phyloP scores from a whole-genome alignment of 2,797 vertebrate genomes.

The Rhinichthys osculus region DNA sequence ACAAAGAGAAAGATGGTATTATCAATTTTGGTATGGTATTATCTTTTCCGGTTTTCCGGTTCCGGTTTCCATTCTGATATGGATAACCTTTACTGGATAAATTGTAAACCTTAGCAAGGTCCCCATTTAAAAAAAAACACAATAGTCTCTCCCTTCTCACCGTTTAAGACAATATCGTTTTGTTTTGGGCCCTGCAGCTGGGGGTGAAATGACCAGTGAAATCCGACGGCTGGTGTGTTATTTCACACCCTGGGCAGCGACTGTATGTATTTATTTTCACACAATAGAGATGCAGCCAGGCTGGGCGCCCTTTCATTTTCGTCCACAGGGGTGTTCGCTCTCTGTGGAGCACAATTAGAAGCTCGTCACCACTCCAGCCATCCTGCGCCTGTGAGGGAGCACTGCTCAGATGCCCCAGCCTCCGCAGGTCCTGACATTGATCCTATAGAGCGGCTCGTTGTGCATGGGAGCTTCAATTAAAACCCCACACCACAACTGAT shows the following conservation, averaged over 20 bases:
- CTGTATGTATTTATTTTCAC: slow-evolving; percentile 71
- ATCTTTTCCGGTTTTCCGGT: background rate
- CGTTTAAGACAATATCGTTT: slow-evolving; percentile 68
- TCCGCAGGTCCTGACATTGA: slow-evolving; percentile 62
- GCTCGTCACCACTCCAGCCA: slow-evolving; percentile 56
- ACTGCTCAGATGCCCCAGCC: slow-evolving; percentile 43
- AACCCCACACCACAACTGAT: slow-evolving; percentile 52
- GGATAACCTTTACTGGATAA: slow-evolving; percentile 40
- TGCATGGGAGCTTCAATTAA: slow-evolving; percentile 56
- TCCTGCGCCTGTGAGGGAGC: slow-evolving; percentile 49
- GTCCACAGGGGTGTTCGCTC: slow-evolving; percentile 64
- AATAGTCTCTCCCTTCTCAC: slow-evolving; percentile 50
- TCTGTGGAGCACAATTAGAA: slow-evolving; percentile 70
- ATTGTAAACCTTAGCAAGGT: slow-evolving; percentile 48
- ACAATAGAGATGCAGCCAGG: slow-evolving; percentile 67
- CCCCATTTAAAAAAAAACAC: slow-evolving; percentile 57
- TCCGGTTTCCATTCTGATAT: background rate
- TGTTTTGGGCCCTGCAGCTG: slow-evolving; percentile 69
- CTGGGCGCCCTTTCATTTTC: slow-evolving; percentile 62
- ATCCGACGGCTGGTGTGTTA: slow-evolving; percentile 69
- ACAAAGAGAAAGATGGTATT: slow-evolving; percentile 1
- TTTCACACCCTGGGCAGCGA: slow-evolving; percentile 69
- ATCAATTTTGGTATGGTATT: background rate
- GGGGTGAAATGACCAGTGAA: slow-evolving; percentile 73
- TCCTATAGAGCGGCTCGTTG: slow-evolving; percentile 54